Conservation (phyloP, 1,140 invertebrate genomes). For the Drosophila subobscura region DNA sequence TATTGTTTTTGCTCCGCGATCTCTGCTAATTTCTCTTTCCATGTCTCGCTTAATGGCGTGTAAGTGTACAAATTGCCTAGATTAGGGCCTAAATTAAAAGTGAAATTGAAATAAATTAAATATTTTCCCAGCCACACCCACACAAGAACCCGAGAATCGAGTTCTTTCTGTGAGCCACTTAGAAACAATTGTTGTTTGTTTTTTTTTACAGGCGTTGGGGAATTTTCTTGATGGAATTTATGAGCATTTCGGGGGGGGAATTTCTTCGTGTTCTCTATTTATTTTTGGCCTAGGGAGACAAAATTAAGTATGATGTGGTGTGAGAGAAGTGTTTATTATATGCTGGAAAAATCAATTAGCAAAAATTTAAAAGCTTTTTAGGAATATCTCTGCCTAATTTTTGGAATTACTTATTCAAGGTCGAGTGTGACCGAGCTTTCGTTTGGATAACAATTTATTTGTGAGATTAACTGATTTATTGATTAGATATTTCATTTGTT, state of each 20-base stretch:
- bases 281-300: slow-evolving; percentile 13
- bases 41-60: slow-evolving; percentile 71
- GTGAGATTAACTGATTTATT: too few relatives aligned
- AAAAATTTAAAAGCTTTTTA: slow-evolving; percentile 35
- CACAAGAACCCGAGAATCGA: slow-evolving; percentile 7
- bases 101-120: slow-evolving; percentile 82
- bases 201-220: slow-evolving; percentile 25
- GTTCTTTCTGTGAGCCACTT: slow-evolving; percentile 28
- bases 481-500: too few relatives aligned
- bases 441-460: too few relatives aligned
- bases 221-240: slow-evolving; percentile 49
- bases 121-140: slow-evolving; percentile 56
- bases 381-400: neutral
- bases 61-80: slow-evolving; percentile 81
- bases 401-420: neutral
- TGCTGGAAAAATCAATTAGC: slow-evolving; percentile 68
- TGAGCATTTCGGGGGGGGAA: slow-evolving; percentile 28
- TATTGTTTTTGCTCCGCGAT: slow-evolving; percentile 33
- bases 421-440: too few relatives aligned
- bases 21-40: slow-evolving; percentile 42
- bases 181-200: slow-evolving; percentile 9
- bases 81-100: slow-evolving; percentile 81
- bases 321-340: slow-evolving; percentile 64
- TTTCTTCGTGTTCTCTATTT: slow-evolving; percentile 26
- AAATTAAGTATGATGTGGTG: slow-evolving; percentile 2